These are phyloP conservation scores for Oasisia sp. DNA, from an alignment of 2,888 invertebrate genomes.

Conservation along the genomic window DNA sequence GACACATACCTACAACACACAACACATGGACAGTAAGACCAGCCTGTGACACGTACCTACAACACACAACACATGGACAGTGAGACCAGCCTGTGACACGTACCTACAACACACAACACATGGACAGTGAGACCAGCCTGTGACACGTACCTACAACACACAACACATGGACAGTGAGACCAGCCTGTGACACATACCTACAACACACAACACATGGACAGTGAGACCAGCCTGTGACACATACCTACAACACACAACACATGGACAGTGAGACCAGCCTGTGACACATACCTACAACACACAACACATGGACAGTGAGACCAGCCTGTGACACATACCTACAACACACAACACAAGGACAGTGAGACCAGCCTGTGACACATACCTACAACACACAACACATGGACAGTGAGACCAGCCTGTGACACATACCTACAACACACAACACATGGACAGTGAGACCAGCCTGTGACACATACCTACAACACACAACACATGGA, in stretches of 20 bases:
- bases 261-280: not conserved
- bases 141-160: not conserved
- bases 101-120: not conserved
- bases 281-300: not conserved
- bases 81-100: not conserved
- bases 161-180: not conserved
- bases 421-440: not conserved
- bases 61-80: not conserved
- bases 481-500: not conserved
- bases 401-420: not conserved
- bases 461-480: not conserved
- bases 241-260: not conserved
- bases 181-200: not conserved
- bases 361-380: not conserved
- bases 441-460: not conserved
- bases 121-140: not conserved
- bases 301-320: not conserved
- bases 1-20: conserved; percentile 6
- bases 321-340: not conserved
- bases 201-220: not conserved
- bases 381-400: not conserved
- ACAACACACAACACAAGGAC: not conserved
- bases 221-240: not conserved
- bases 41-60: not conserved
- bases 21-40: not conserved